phyloP scores from a whole-genome alignment of 2,797 vertebrate genomes.

The Clarias platycephalus region DNA sequence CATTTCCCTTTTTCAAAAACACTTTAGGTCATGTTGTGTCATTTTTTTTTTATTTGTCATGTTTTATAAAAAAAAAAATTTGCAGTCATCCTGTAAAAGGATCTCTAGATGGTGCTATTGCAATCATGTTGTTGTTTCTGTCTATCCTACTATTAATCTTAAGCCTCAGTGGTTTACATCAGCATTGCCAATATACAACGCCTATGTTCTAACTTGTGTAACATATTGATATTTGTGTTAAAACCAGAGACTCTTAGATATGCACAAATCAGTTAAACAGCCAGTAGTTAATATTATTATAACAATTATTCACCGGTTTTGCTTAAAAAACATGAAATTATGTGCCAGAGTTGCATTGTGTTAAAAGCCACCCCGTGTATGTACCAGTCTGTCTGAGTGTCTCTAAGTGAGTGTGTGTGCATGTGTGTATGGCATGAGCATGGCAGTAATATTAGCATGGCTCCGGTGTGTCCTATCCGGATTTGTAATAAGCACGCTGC shows the following conservation, averaged over 20 bases:
- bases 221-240: neutral
- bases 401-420: neutral
- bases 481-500: slow-evolving; percentile 59
- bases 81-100: neutral
- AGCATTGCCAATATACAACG: neutral
- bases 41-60: too few relatives aligned
- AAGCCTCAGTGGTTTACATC: neutral
- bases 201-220: neutral
- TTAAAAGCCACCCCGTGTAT: neutral
- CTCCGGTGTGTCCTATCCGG: slow-evolving; percentile 46
- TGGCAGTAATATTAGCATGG: slow-evolving; percentile 57
- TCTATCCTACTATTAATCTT: neutral
- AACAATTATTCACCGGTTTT: neutral
- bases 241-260: neutral
- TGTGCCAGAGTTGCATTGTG: neutral
- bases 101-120: neutral
- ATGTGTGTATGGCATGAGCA: slow-evolving; percentile 17
- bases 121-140: neutral
- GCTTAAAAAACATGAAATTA: neutral
- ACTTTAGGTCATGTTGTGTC: neutral
- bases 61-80: too few relatives aligned
- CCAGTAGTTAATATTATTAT: neutral
- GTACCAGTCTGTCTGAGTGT: neutral
- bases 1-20: too few relatives aligned
- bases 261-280: neutral